Evolutionary conservation across 2,888 invertebrate genomes (phyloP).

Genomic region (Campoplex capitator): DNA sequence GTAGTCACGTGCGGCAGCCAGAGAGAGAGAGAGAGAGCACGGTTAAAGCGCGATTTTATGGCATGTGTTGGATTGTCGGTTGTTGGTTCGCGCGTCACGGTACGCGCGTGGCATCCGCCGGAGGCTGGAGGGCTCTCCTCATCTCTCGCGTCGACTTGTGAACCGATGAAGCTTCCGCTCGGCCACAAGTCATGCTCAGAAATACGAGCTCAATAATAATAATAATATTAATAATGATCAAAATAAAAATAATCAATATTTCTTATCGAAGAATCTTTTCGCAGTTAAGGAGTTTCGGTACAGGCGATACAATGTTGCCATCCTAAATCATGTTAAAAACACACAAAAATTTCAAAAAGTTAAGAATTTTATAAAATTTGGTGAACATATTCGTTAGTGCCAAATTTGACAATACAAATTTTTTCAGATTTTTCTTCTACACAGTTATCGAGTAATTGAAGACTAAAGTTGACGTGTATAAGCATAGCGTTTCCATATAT

Average conservation of each 20-base stretch:
- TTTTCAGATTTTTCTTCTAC: no score
- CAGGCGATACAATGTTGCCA: no score
- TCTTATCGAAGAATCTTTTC: neutral
- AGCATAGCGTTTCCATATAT: no score
- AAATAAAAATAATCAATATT: neutral
- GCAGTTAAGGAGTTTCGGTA: no score
- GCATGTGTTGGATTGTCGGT: conserved; percentile 41
- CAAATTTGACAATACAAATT: no score
- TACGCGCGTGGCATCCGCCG: conserved; percentile 66
- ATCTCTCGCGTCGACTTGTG: conserved; percentile 35
- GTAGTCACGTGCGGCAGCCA: conserved; percentile 13
- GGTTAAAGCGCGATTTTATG: conserved; percentile 16
- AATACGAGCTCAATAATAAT: conserved; percentile 30
- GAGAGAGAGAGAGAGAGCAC: conserved; percentile 16
- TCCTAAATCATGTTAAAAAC: no score
- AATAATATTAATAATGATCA: neutral
- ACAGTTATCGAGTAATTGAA: no score
- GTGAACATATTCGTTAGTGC: no score
- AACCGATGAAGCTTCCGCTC: conserved; percentile 55
- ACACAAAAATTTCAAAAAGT: no score
- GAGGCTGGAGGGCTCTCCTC: conserved; percentile 59
- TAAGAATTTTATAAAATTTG: no score
- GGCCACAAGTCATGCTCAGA: conserved; percentile 23
- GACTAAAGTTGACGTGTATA: no score
- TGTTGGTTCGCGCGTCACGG: conserved; percentile 63